These are phyloP conservation scores for Tenualosa thibaudeaui DNA, from an alignment of 2,797 vertebrate species.

Conservation along the genomic window DNA sequence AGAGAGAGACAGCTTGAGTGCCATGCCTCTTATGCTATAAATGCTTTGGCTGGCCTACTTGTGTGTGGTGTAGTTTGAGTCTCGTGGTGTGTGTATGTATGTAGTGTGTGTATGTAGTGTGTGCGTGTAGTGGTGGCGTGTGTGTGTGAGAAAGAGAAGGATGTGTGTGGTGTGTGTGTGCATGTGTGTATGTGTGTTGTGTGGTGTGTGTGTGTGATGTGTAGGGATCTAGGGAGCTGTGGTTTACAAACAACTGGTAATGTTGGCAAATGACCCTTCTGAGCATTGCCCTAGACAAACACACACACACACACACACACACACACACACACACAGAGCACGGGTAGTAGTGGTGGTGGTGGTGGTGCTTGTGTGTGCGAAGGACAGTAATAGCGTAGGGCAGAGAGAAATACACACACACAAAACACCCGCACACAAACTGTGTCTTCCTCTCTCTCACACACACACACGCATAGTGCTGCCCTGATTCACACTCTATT, in stretches of 20 bases:
- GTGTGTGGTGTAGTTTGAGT: conserved; percentile 37
- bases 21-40: conserved; percentile 36
- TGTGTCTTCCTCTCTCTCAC: not conserved
- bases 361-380: too few species aligned
- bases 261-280: not conserved
- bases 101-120: not conserved
- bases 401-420: too few species aligned
- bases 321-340: not conserved
- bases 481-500: conserved; percentile 62
- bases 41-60: conserved; percentile 57
- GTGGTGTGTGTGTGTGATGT: not conserved
- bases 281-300: too few species aligned
- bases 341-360: too few species aligned
- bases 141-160: too few species aligned
- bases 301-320: too few species aligned
- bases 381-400: too few species aligned
- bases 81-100: not conserved
- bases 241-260: conserved; percentile 18
- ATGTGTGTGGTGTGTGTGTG: conserved; percentile 7
- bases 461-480: conserved; percentile 23
- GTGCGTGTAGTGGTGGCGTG: not conserved
- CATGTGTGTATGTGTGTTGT: not conserved
- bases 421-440: not conserved
- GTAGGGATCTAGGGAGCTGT: not conserved
- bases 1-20: conserved; percentile 33